Evolutionary conservation across 2,797 vertebrate genomes (phyloP).

Genomic region (Numenius phaeopus): DNA sequence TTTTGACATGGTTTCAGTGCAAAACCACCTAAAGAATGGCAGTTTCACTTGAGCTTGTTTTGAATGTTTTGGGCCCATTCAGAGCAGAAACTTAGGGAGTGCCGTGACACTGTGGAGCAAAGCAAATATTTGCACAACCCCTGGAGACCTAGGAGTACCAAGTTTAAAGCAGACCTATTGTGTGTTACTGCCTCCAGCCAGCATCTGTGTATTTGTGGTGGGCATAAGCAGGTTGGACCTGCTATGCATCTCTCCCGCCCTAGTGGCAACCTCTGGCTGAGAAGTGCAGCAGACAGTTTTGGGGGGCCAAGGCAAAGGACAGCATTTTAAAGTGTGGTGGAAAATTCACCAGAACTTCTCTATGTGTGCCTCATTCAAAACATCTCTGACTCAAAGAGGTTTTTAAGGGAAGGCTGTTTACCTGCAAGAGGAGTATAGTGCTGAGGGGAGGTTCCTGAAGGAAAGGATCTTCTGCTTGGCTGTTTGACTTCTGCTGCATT

Average conservation of each 20-base stretch:
- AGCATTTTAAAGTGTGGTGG: background rate
- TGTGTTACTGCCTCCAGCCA: background rate
- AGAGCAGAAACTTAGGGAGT: conserved; percentile 47
- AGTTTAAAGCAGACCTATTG: background rate
- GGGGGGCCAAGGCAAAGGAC: background rate
- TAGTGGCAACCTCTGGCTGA: background rate
- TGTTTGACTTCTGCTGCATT: background rate
- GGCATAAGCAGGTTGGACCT: background rate
- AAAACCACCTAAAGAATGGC: conserved; percentile 2
- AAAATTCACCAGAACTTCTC: background rate
- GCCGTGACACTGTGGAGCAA: background rate
- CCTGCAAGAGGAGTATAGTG: background rate
- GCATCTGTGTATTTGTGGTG: background rate
- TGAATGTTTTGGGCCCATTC: background rate
- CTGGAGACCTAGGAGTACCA: background rate
- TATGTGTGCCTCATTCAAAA: background rate
- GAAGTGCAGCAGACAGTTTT: background rate
- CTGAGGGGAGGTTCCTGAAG: background rate
- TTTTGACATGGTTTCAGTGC: background rate
- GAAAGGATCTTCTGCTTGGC: background rate
- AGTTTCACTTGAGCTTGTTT: conserved; percentile 39
- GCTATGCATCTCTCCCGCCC: rapidly evolving
- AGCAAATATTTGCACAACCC: conserved; percentile 59
- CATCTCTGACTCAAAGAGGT: background rate
- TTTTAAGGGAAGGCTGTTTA: background rate